These are phyloP conservation scores for Nycticorax nycticorax DNA, from an alignment of 2,113 vertebrate species.

Conservation along the genomic window DNA sequence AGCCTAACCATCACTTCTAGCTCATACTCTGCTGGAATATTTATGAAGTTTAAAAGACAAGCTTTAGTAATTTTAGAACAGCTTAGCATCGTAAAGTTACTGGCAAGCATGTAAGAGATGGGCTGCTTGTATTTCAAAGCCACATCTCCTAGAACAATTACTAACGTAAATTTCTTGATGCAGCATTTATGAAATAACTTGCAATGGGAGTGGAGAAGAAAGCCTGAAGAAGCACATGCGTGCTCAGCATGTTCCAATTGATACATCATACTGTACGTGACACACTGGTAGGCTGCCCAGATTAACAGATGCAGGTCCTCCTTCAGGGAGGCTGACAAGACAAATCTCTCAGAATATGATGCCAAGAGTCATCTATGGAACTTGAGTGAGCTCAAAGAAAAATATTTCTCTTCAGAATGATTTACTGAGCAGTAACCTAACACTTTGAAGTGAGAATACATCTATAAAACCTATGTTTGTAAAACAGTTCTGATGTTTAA, in stretches of 20 bases:
- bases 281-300: slow-evolving; percentile 6
- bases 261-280: background rate
- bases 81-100: background rate
- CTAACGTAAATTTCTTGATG: background rate
- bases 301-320: slow-evolving; percentile 10
- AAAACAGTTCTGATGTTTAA: background rate
- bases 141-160: background rate
- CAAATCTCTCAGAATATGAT: background rate
- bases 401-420: background rate
- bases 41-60: slow-evolving; percentile 4
- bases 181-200: background rate
- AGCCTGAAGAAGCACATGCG: background rate
- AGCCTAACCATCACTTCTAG: background rate
- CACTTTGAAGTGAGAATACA: background rate
- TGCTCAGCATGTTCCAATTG: background rate
- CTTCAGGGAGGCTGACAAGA: slow-evolving; percentile 17
- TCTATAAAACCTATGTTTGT: background rate
- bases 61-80: background rate
- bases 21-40: background rate
- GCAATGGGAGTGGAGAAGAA: background rate
- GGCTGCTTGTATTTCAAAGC: background rate
- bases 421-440: background rate
- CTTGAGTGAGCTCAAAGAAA: slow-evolving; percentile 6
- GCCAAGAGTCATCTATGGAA: background rate
- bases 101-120: background rate